Conservation (phyloP, 2,888 invertebrate genomes). For the Agrypnus murinus region DNA sequence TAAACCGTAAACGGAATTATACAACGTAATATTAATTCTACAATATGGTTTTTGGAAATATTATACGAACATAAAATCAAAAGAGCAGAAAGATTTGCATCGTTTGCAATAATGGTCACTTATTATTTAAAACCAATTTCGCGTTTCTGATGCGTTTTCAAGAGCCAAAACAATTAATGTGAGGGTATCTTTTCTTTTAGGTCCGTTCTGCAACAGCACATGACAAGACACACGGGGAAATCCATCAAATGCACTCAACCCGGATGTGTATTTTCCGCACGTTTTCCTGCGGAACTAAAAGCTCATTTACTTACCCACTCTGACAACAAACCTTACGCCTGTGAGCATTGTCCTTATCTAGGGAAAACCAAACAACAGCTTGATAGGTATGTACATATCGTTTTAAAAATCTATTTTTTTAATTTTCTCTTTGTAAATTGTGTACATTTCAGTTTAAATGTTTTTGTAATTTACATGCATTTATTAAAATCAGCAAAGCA, state of each 20-base stretch:
- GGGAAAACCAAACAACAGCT: conserved; percentile 74
- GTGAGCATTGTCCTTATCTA: conserved; percentile 73
- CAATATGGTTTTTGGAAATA: conserved; percentile 28
- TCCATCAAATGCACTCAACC: conserved; percentile 74
- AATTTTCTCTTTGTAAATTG: too few relatives aligned
- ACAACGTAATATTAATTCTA: conserved; percentile 38
- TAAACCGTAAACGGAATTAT: conserved; percentile 41
- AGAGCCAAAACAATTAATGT: too few relatives aligned
- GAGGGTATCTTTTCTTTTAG: conserved; percentile 71
- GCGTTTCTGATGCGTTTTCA: too few relatives aligned
- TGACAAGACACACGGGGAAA: conserved; percentile 75
- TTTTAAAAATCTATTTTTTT: too few relatives aligned
- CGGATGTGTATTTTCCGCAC: conserved; percentile 75
- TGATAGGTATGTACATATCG: conserved; percentile 71
- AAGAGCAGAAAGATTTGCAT: conserved; percentile 19
- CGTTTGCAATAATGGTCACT: too few relatives aligned
- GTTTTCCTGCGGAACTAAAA: conserved; percentile 74
- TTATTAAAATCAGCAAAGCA: too few relatives aligned
- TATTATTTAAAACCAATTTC: too few relatives aligned
- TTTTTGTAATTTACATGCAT: too few relatives aligned
- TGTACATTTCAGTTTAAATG: too few relatives aligned
- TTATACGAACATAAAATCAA: conserved; percentile 28
- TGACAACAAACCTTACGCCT: conserved; percentile 71
- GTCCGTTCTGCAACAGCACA: conserved; percentile 76
- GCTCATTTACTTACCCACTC: conserved; percentile 76